Base-by-base conservation (phyloP, 30 jellyfish, hydroid and myxozoan genomes). In the Cassiopea andromeda region DNA sequence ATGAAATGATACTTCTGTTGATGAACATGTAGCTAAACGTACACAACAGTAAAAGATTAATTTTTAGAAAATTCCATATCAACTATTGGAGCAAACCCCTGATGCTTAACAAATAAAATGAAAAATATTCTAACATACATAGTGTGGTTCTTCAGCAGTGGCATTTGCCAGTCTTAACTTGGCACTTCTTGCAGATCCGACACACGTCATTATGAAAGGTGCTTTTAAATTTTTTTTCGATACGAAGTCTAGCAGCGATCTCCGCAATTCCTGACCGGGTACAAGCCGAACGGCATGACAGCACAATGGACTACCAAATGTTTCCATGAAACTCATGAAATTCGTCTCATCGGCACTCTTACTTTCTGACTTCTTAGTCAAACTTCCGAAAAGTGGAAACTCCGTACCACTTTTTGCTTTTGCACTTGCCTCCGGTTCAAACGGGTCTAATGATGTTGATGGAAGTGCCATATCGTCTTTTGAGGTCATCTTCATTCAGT, bases 181-280 rank as follows among this genome's bases (percentile, higher is more conserved):
- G 7, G 99, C 99, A 72, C 93, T 84, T 78, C 57, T 48, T 43
- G 98, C 97, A 66, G 98, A 90, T 38, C 99, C 99, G 59, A 95
- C 98, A 87, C 99, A 90, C 27, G 98, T 61, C 91, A 95, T 69
- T 43, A 95, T 91, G 72, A 95, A 95, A 7, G 98, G 97, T 2
- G 99, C 99, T 67, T 95, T 91, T 76, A 95, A 78, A 18, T 82
- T 82, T 59, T 89, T 91, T 58, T 17, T 66, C 83, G 85, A 54
- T 5, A 89, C 99, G 83, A 95, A 87, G 8, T 79, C 91, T 43
- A 88, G n/a, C 27, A 95, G 78, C 0, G 97, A 16, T 77, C 91
- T 91, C 69, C 99, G 54, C 44, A 95, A 82, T 83, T 95, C 99
- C 16, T 91, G 97, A 2, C 99, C 99, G 8, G 94, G 97, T 46